phyloP scores from a whole-genome alignment of 1,140 invertebrate species.

The Aphidius gifuensis region DNA sequence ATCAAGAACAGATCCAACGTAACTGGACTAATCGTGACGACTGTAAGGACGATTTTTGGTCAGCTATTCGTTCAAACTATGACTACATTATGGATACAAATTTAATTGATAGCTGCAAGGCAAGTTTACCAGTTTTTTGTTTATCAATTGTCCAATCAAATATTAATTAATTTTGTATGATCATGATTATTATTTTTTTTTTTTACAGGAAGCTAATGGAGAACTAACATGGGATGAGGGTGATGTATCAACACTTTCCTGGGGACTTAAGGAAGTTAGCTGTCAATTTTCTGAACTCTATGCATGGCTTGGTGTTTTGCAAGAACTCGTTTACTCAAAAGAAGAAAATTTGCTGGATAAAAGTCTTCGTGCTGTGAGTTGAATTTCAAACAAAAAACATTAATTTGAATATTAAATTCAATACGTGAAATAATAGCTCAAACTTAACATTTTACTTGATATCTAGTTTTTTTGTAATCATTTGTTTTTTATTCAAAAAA shows the following conservation, averaged over 20 bases:
- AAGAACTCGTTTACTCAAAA: constrained; percentile 72
- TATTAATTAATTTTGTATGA: neutral
- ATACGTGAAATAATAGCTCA: neutral
- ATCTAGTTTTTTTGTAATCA: neutral
- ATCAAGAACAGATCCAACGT: constrained; percentile 63
- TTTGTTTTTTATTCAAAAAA: neutral
- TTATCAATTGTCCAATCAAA: neutral
- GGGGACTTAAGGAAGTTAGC: constrained; percentile 74
- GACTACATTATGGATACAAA: constrained; percentile 93
- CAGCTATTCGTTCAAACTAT: constrained; percentile 81
- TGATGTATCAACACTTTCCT: constrained; percentile 57
- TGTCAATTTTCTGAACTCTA: constrained; percentile 77
- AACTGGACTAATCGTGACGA: constrained; percentile 70
- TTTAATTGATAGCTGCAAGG: constrained; percentile 83
- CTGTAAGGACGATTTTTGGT: constrained; percentile 82
- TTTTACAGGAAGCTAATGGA: constrained; percentile 69
- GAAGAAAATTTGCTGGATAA: constrained; percentile 68
- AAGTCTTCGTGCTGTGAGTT: constrained; percentile 64
- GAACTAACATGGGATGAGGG: constrained; percentile 68
- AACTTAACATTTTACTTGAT: too few relatives aligned
- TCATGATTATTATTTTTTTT: constrained; percentile 13
- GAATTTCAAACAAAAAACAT: neutral
- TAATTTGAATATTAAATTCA: constrained; percentile 15
- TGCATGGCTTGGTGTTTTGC: constrained; percentile 75
- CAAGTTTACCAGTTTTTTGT: constrained; percentile 35